Evolutionary conservation across 2,888 invertebrate species (phyloP).

Genomic region (Spodoptera picta): DNA sequence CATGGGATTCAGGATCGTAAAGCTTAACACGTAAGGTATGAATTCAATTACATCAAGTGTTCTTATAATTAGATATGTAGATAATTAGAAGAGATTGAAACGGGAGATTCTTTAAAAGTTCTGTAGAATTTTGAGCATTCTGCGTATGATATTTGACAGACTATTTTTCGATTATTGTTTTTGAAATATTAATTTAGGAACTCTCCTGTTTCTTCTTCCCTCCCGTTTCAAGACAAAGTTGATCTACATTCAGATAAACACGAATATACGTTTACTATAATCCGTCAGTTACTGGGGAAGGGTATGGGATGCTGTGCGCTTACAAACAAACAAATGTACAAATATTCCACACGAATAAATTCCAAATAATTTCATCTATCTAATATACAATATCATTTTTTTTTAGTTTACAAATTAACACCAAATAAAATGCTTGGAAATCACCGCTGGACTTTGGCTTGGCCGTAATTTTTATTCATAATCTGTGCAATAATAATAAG

Average conservation of each 20-base stretch:
- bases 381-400: conserved; percentile 71
- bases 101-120: conserved; percentile 46
- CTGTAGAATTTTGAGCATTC: conserved; percentile 31
- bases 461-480: conserved; percentile 58
- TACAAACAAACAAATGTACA: conserved; percentile 33
- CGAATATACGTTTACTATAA: conserved; percentile 37
- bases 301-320: conserved; percentile 62
- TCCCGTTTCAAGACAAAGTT: conserved; percentile 55
- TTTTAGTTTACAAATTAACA: conserved; percentile 68
- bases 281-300: conserved; percentile 6
- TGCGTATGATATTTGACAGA: conserved; percentile 2
- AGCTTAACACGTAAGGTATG: conserved; percentile 42
- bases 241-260: conserved; percentile 62
- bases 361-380: conserved; percentile 72
- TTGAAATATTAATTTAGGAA: not conserved
- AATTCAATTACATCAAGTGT: conserved; percentile 56
- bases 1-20: no score
- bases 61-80: conserved; percentile 76
- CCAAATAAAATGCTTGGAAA: conserved; percentile 67
- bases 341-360: conserved; percentile 48
- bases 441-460: conserved; percentile 72
- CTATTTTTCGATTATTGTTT: conserved; percentile 1
- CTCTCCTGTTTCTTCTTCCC: conserved; percentile 2
- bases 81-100: conserved; percentile 61
- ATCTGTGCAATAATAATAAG: conserved; percentile 69